A percentile compares a stretch with the other conserved stretches of the same genome.
These are phyloP conservation scores for Peucedramus taeniatus DNA, from an alignment of 2,113 vertebrate species.

Conservation along the genomic window DNA sequence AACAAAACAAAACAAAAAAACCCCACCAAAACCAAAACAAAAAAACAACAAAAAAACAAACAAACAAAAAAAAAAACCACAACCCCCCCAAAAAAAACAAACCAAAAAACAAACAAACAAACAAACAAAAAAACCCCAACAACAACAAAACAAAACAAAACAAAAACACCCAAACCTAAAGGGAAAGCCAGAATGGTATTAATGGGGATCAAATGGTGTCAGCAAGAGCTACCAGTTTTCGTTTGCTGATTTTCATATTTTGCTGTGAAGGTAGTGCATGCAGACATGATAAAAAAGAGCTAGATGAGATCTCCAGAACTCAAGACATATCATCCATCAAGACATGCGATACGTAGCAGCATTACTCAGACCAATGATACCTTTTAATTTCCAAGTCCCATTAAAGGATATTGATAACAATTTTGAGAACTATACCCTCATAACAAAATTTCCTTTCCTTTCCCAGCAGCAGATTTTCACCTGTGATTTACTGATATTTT, in stretches of 20 bases:
- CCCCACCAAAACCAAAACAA: no score
- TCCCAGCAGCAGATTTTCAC: background rate
- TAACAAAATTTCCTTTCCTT: background rate
- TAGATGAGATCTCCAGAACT: background rate
- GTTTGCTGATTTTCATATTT: background rate
- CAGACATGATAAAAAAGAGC: background rate
- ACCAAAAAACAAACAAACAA: no score
- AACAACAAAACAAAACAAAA: no score
- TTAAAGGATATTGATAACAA: background rate
- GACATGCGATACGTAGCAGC: background rate
- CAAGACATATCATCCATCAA: background rate
- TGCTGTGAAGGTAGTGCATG: background rate
- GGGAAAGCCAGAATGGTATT: background rate
- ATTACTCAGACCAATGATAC: background rate
- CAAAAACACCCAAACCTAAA: no score
- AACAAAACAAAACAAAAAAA: no score
- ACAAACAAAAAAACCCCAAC: no score
- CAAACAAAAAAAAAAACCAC: no score
- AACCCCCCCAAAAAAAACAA: no score
- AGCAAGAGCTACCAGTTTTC: background rate
- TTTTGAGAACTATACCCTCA: background rate
- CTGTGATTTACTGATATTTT: background rate
- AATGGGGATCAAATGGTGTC: background rate
- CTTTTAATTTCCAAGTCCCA: background rate
- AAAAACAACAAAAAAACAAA: no score